These are phyloP conservation scores for Rhopalosiphum maidis DNA, from an alignment of 1,140 invertebrate species.

Conservation along the genomic window DNA sequence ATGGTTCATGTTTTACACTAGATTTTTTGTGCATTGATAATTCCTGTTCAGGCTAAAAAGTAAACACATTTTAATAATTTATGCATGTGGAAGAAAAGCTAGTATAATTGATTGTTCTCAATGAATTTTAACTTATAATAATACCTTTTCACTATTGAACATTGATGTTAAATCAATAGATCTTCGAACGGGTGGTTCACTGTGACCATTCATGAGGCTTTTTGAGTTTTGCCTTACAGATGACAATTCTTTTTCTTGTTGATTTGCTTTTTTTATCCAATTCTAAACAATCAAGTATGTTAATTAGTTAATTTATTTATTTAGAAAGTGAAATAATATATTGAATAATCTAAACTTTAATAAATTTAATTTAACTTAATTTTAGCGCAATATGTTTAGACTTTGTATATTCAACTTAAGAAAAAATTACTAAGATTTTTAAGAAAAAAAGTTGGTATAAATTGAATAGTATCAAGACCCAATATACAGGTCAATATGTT, in stretches of 20 bases:
- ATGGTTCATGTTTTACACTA: not conserved
- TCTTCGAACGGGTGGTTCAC: slow-evolving; percentile 17
- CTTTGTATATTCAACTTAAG: not conserved
- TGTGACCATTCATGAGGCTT: not conserved
- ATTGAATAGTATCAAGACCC: no score
- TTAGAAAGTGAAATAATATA: no score
- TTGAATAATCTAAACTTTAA: not conserved
- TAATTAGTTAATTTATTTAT: not conserved
- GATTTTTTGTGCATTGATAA: not conserved
- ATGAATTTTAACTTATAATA: not conserved
- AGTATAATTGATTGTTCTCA: not conserved
- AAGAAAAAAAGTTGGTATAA: not conserved
- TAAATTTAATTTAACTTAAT: no score
- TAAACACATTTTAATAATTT: not conserved
- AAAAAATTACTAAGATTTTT: not conserved
- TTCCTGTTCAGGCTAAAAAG: not conserved
- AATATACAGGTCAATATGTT: no score
- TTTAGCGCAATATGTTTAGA: not conserved
- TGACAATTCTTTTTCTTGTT: not conserved
- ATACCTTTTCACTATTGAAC: slow-evolving; percentile 50
- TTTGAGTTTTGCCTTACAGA: not conserved
- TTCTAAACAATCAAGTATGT: slow-evolving; percentile 12
- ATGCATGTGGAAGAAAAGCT: not conserved
- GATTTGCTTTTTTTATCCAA: slow-evolving; percentile 41
- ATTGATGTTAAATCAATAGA: slow-evolving; percentile 13